Evolutionary conservation across 2,113 vertebrate genomes (phyloP).

Genomic region (Herpailurus yagouaroundi): DNA sequence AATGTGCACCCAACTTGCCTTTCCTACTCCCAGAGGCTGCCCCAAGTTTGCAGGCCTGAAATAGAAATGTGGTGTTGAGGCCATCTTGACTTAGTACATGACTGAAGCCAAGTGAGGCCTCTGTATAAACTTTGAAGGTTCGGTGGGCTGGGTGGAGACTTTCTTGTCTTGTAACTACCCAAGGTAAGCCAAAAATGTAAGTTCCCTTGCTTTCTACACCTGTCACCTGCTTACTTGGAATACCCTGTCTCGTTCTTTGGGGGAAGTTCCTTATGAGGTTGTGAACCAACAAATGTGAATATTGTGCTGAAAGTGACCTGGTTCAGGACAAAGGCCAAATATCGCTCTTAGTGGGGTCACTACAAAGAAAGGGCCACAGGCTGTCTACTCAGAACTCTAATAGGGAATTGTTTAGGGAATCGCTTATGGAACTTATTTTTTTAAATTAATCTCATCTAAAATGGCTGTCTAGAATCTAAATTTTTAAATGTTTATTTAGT

Average conservation of each 20-base stretch:
- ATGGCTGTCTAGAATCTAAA: not conserved
- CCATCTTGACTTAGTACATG: not conserved
- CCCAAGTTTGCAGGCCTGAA: not conserved
- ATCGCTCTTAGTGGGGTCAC: too few relatives aligned
- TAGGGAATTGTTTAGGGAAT: not conserved
- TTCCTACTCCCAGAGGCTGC: not conserved
- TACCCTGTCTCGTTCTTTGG: not conserved
- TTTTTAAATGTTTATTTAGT: not conserved
- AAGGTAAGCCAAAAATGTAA: not conserved
- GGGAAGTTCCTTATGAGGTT: not conserved
- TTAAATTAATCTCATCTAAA: not conserved
- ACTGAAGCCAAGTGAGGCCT: not conserved
- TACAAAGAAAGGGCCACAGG: not conserved
- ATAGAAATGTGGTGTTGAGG: not conserved
- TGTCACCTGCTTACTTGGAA: not conserved
- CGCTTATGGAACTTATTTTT: not conserved
- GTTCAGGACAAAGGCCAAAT: fast-evolving
- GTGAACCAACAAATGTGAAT: not conserved
- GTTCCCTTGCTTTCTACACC: not conserved
- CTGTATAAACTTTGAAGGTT: not conserved
- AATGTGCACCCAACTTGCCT: not conserved
- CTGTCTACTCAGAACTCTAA: fast-evolving
- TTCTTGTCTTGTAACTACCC: not conserved
- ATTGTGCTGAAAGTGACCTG: fast-evolving
- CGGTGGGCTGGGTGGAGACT: not conserved